A percentile compares a stretch with the other conserved stretches of the same genome.
phyloP scores from a whole-genome alignment of 1,140 invertebrate species.

The Phocides pigmalion region DNA sequence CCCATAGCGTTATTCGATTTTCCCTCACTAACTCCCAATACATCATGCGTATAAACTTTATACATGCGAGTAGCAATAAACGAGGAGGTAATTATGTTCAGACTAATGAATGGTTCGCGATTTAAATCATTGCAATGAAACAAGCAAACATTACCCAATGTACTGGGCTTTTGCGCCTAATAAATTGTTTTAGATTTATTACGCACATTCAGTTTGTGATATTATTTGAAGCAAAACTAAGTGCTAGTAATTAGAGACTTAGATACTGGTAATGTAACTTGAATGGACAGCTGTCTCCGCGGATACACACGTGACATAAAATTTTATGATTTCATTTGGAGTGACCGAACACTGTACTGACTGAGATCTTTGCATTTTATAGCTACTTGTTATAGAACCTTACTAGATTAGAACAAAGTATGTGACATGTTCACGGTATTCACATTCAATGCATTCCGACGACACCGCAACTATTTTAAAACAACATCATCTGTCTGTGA shows the following conservation, averaged over 20 bases:
- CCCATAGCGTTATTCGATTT: conserved; percentile 8
- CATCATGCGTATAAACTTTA: neutral
- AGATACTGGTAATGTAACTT: conserved; percentile 1
- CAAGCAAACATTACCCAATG: conserved; percentile 13
- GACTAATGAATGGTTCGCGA: neutral
- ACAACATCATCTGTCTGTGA: conserved; percentile 22
- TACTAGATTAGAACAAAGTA: conserved; percentile 7
- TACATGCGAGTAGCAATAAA: conserved; percentile 13
- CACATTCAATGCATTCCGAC: conserved; percentile 15
- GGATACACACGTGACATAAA: conserved; percentile 16
- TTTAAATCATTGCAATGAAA: conserved; percentile 12
- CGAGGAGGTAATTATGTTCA: conserved; percentile 5
- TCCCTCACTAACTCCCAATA: conserved; percentile 7
- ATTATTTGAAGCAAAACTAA: conserved; percentile 17
- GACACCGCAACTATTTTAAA: neutral
- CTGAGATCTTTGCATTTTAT: conserved; percentile 21
- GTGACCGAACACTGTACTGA: neutral
- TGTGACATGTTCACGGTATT: conserved; percentile 8
- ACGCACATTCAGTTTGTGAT: conserved; percentile 4
- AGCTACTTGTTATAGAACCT: conserved; percentile 7
- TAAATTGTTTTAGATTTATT: conserved; percentile 12
- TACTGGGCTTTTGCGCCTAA: conserved; percentile 7
- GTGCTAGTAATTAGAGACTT: conserved; percentile 7
- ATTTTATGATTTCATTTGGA: conserved; percentile 31
- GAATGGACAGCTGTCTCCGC: conserved; percentile 13